phyloP scores from a whole-genome alignment of 2,113 vertebrate species.

The Microcebus tavaratra region DNA sequence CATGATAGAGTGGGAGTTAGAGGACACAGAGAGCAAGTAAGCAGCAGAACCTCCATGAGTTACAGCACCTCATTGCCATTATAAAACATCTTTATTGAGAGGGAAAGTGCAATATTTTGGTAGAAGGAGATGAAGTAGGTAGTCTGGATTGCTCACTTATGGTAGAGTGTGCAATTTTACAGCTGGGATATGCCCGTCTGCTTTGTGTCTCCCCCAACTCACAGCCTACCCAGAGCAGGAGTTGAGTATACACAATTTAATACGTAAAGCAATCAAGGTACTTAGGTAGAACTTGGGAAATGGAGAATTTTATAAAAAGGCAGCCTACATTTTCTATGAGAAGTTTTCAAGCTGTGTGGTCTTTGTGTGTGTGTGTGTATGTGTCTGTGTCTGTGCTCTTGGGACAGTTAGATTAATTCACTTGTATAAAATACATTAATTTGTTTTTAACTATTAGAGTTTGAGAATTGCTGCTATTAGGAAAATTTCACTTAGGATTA shows the following conservation, averaged over 20 bases:
- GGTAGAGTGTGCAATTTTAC: conserved; percentile 78
- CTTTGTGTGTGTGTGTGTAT: background rate
- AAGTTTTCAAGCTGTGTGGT: conserved; percentile 4
- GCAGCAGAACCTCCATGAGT: conserved; percentile 76
- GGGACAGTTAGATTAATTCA: background rate
- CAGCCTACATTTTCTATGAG: background rate
- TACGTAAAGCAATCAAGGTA: conserved; percentile 45
- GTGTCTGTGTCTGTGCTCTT: background rate
- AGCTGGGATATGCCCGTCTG: conserved; percentile 62
- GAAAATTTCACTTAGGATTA: background rate
- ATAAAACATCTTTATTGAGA: conserved; percentile 83
- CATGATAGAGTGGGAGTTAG: conserved; percentile 77
- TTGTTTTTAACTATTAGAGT: background rate
- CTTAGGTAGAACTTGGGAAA: conserved; percentile 73
- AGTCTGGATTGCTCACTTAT: conserved; percentile 76
- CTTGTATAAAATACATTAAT: background rate
- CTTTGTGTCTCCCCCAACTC: conserved; percentile 53
- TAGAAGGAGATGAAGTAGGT: conserved; percentile 79
- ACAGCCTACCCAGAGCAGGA: conserved; percentile 51
- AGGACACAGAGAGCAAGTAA: conserved; percentile 80
- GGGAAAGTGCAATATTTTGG: conserved; percentile 82
- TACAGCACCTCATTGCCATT: conserved; percentile 77
- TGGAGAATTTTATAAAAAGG: conserved; percentile 1
- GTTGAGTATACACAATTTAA: conserved; percentile 50
- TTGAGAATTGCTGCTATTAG: background rate